Evolutionary conservation across 2,888 invertebrate species (phyloP), one percentile per base, ranked within the genome.

Genomic region (Spicauda simplicius): DNA sequence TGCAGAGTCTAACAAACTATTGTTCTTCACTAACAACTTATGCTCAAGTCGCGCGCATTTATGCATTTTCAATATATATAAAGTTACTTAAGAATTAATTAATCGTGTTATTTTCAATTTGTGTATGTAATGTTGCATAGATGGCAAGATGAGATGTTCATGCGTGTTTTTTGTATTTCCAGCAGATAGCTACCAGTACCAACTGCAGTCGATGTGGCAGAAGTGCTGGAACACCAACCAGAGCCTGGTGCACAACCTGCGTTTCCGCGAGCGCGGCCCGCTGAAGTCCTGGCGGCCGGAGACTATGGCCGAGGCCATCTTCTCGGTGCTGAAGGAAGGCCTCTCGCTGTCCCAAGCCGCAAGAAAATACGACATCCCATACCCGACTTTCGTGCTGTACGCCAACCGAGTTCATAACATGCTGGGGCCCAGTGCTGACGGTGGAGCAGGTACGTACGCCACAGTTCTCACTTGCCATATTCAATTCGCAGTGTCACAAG

Each of bases 161-260:
- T 61, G 55, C 60, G 59, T 19, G 37, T 20, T 25, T 55, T 85
- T 80, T 84, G 77, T 87, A 76, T 79, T 88, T 92, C 86, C 96
- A 96, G 95, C 96, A 96, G 97, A 97, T 95, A 97, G 97, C 94
- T 98, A 98, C 95, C 98, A 98, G 91, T 98, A 98, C 91, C 98
- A 98, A 90, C 94, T 98, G 86, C 98, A 98, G 90, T 97, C 97
- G 69, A 97, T 98, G 96, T 98, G 98, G 98, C 98, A 98, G 91
- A 98, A 98, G 88, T 98, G 98, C 90, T 98, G 98, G 98, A 98
- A 97, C 90, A 97, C 97, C 76, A 97, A 97, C 89, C 98, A 98
- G 90, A 97, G 97, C 80, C 94, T 98, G 81, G 97, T 98, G 76
- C 98, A 98, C 92, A 97, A 98, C 86, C 93, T 98, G 82, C 95